Evolutionary conservation across 2,113 vertebrate genomes (phyloP), one percentile per base, ranked within the genome.

Genomic region (Chrysemys picta): DNA sequence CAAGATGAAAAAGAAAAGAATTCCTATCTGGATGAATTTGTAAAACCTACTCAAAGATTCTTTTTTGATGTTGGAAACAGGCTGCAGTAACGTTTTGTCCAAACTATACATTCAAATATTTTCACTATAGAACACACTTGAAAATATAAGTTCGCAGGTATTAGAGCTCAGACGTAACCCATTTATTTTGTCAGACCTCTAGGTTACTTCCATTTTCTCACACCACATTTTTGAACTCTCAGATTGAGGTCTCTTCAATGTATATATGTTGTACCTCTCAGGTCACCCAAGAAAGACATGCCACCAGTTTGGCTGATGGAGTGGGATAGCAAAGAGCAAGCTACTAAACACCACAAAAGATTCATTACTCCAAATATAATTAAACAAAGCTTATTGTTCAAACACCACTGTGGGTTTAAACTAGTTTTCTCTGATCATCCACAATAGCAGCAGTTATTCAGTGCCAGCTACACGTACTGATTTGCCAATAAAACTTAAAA

Each of bases 381-480:
- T 87, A 91, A 91, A 89, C 85, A 89, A 80, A 91, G 38, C 59
- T 87, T 10, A 57, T 83, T 91, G 86, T 84, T 89, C 79, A 84
- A 59, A 65, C 53, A 84, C 38, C n/a, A 25, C 24, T 13, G 38
- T 76, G 22, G 53, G 47, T 13, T 80, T 50, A 72, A 81, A 57
- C 72, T 93, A 38, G 38, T 29, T 50, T 78, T 31, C 57, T 80
- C 82, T 47, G 53, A 45, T 21, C 82, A 83, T 31, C 69, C 29
- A 53, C 52, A 88, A 53, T 13, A 86, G 78, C 31, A 57, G 85
- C 80, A 65, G 78, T 35, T 56, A 80, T 8, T 38, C 42, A 31
- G 49, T 38, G 59, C 78, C 90, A 88, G 17, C 56, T 22, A 54
- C 47, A 56, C 76, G 59, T 47, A 31, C 82, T 19, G 52, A 80